Percentiles rank a stretch among this genome's conserved stretches.
Conservation (phyloP, 2,113 vertebrate species). For the Lagopus leucura region DNA sequence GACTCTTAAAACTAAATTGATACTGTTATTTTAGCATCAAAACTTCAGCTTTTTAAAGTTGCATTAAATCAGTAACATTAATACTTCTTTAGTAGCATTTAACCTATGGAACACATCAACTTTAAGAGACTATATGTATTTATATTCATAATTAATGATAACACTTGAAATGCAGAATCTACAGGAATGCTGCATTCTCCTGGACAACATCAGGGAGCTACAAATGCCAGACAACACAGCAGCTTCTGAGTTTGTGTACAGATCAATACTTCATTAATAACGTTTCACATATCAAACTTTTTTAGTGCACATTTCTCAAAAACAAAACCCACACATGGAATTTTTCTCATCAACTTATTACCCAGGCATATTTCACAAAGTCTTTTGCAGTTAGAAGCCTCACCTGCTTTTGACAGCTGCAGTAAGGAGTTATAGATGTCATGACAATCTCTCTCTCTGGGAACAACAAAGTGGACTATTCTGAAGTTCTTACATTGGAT, state of each 20-base stretch:
- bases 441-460: slow-evolving; percentile 94
- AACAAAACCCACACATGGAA: not conserved
- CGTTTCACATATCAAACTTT: not conserved
- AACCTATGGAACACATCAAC: not conserved
- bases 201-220: not conserved
- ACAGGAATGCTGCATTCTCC: not conserved
- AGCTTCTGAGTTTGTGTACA: not conserved
- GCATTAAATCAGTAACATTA: not conserved
- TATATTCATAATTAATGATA: not conserved
- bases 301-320: fast-evolving
- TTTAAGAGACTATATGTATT: not conserved
- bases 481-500: slow-evolving; percentile 97
- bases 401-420: slow-evolving; percentile 91
- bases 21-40: not conserved
- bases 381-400: not conserved
- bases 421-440: slow-evolving; percentile 97
- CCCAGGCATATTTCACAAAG: not conserved
- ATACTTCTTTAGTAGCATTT: not conserved
- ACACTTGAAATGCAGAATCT: not conserved
- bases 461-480: slow-evolving; percentile 92
- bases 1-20: not conserved
- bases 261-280: not conserved
- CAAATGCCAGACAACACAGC: not conserved
- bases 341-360: not conserved
- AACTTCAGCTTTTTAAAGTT: not conserved